These are phyloP conservation scores for Oedothorax gibbosus DNA, from an alignment of 1,140 invertebrate species.

Conservation along the genomic window DNA sequence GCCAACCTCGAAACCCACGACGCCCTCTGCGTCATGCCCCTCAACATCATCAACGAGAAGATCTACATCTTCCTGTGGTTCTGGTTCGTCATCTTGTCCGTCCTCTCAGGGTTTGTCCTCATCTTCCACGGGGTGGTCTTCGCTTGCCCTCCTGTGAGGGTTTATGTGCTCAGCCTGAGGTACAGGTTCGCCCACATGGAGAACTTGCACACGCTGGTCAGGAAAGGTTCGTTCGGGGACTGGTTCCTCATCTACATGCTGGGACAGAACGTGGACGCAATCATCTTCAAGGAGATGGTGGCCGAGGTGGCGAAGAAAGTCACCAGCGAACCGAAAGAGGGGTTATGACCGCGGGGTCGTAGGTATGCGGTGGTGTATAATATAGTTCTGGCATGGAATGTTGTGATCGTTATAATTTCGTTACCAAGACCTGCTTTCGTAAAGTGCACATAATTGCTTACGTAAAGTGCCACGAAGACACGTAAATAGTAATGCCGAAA, in stretches of 20 bases:
- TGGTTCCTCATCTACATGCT: slow-evolving; percentile 96
- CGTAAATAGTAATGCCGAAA: too few species aligned
- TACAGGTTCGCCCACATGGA: slow-evolving; percentile 87
- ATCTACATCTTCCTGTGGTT: slow-evolving; percentile 93
- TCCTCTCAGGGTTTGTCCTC: slow-evolving; percentile 79
- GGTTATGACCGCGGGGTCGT: slow-evolving; percentile 38
- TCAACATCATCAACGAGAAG: slow-evolving; percentile 92
- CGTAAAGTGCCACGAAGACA: too few species aligned
- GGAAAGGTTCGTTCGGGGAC: slow-evolving; percentile 91
- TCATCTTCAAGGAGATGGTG: slow-evolving; percentile 92
- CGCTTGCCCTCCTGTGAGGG: slow-evolving; percentile 84
- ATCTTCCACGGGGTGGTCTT: slow-evolving; percentile 83
- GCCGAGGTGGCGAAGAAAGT: slow-evolving; percentile 88
- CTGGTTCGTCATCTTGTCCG: slow-evolving; percentile 84
- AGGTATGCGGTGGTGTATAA: slow-evolving; percentile 1
- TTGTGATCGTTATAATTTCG: too few species aligned
- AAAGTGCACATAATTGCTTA: too few species aligned
- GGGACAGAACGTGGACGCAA: slow-evolving; percentile 93
- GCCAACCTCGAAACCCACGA: slow-evolving; percentile 86
- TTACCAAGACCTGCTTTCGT: too few species aligned
- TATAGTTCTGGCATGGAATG: background rate
- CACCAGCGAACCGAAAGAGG: slow-evolving; percentile 64
- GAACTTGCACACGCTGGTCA: slow-evolving; percentile 89
- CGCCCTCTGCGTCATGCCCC: slow-evolving; percentile 85
- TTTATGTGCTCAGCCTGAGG: slow-evolving; percentile 87